These are phyloP conservation scores for Erythrocercus mccallii DNA, from an alignment of 2,113 vertebrate genomes.

Conservation along the genomic window DNA sequence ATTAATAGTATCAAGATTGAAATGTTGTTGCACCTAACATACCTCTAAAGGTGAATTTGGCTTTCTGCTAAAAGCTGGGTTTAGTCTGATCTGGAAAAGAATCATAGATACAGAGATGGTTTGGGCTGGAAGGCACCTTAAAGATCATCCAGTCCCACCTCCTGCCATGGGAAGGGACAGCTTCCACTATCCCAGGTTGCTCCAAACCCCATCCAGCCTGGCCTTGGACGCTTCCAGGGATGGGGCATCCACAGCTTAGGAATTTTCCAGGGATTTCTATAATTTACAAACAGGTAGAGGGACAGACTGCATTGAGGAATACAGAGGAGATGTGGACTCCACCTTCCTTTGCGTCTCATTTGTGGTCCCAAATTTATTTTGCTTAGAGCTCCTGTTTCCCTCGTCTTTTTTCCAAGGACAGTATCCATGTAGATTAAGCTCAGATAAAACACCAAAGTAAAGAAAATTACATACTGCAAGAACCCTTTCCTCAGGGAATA, in stretches of 20 bases:
- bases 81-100: not conserved
- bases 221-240: not conserved
- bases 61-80: not conserved
- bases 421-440: not conserved
- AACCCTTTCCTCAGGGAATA: fast-evolving
- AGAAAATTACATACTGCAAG: not conserved
- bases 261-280: not conserved
- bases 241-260: not conserved
- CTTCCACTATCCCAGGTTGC: not conserved
- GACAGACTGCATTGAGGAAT: not conserved
- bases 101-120: not conserved
- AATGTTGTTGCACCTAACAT: not conserved
- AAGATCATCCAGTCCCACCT: not conserved
- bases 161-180: not conserved
- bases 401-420: fast-evolving
- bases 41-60: not conserved
- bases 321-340: not conserved
- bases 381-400: not conserved
- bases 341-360: not conserved
- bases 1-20: not conserved
- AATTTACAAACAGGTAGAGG: not conserved
- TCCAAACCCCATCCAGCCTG: not conserved
- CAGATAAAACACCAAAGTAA: not conserved
- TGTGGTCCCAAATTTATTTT: not conserved
- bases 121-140: not conserved